Evolutionary conservation across 2,797 vertebrate genomes (phyloP).

Genomic region (Rhyacichthys aspro): DNA sequence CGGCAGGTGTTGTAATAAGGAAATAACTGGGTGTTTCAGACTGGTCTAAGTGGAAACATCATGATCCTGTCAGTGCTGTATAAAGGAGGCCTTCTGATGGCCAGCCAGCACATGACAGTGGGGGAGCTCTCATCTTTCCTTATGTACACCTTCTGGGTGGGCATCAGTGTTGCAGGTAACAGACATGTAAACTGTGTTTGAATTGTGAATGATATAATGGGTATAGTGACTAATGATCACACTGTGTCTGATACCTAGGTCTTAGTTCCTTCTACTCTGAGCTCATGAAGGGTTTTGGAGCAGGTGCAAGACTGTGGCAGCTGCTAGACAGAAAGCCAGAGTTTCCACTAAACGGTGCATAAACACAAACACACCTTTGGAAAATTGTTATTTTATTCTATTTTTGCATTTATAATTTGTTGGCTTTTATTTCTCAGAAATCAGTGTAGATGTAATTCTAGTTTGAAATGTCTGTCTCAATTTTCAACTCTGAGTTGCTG

Average conservation of each 20-base stretch:
- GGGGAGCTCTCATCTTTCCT: slow-evolving; percentile 97
- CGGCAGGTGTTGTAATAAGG: slow-evolving; percentile 18
- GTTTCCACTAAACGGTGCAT: slow-evolving; percentile 88
- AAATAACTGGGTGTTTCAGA: slow-evolving; percentile 74
- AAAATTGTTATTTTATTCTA: too few relatives aligned
- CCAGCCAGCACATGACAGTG: slow-evolving; percentile 91
- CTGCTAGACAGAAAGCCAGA: slow-evolving; percentile 90
- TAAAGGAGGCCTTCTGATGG: slow-evolving; percentile 94
- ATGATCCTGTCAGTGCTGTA: slow-evolving; percentile 94
- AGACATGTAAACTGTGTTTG: not conserved
- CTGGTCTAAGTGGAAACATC: slow-evolving; percentile 93
- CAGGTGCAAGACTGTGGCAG: slow-evolving; percentile 93
- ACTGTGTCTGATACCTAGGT: slow-evolving; percentile 72
- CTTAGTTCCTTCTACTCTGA: slow-evolving; percentile 97
- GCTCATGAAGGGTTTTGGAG: slow-evolving; percentile 97
- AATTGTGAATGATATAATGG: too few relatives aligned
- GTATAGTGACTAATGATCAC: too few relatives aligned
- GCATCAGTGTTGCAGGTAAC: slow-evolving; percentile 94
- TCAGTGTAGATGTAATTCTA: too few relatives aligned
- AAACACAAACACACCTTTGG: not conserved
- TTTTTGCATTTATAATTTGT: too few relatives aligned
- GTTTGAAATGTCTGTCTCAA: too few relatives aligned
- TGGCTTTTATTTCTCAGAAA: too few relatives aligned
- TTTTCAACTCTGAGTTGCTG: too few relatives aligned
- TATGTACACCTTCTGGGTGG: slow-evolving; percentile 99